Base-by-base conservation (phyloP, 1,140 invertebrate species). In the Drosophila quadrilineata region DNA sequence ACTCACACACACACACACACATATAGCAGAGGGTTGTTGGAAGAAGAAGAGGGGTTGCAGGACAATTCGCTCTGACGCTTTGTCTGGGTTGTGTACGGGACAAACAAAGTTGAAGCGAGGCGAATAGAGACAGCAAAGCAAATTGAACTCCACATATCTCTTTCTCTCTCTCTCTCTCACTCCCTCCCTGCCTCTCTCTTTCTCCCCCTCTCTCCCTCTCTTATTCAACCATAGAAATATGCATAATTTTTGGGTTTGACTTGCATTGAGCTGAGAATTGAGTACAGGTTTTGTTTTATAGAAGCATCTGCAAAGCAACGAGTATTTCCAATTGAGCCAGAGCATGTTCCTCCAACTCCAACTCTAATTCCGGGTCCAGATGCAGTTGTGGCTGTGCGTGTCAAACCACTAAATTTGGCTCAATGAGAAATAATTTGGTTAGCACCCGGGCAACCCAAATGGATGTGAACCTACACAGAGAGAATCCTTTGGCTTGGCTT, bases 401-500 rank as follows among this genome's bases (percentile, higher is more conserved):
- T 58, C 17, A 28, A 59, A 45, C 38, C 57, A 49, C 33, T 52
- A 53, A 49, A 60, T 57, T 49, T 50, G 54, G 62, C 69, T 53
- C 48, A 67, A 66, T 64, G 63, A 60, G 68, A 66, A 69, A 73
- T 77, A 79, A 73, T 73, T 77, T 60, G 69, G 74, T 73, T 79
- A 77, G 74, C 53, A 50, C 0, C 45, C 46, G n/a, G n/a, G n/a
- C 28, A 17, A 17, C 41, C 36, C 46, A 57, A 38, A 43, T 10
- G 29, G n/a, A n/a, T n/a, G n/a, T n/a, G n/a, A n/a, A n/a, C n/a
- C n/a, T n/a, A n/a, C n/a, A n/a, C n/a, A n/a, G n/a, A n/a, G n/a
- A n/a, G n/a, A n/a, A n/a, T n/a, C n/a, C n/a, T n/a, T n/a, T n/a
- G n/a, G n/a, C n/a, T 36, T 52, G 68, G 40, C 28, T 24, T 28